These are phyloP conservation scores for Ceyx erithaca DNA, from an alignment of 2,797 vertebrate species.

Conservation along the genomic window DNA sequence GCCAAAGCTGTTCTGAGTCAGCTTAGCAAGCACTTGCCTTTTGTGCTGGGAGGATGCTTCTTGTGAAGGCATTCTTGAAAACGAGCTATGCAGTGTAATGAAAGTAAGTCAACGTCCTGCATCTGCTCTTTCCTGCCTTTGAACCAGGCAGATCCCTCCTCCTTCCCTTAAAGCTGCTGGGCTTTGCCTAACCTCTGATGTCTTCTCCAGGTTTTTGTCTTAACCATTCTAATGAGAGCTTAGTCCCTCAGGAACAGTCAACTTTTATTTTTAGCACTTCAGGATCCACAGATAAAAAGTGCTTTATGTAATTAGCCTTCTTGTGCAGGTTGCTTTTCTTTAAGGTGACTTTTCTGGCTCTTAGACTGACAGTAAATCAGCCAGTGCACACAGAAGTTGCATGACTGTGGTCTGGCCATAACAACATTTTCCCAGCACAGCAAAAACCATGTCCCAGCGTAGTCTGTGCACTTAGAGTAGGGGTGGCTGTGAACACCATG, in stretches of 20 bases:
- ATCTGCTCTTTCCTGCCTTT: constrained; percentile 63
- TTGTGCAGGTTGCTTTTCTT: background rate
- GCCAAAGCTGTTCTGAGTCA: background rate
- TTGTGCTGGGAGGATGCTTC: constrained; percentile 12
- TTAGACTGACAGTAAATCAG: background rate
- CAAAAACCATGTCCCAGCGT: background rate
- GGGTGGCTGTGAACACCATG: background rate
- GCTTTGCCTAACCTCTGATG: constrained; percentile 18
- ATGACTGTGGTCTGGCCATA: background rate
- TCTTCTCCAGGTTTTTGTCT: constrained; percentile 47
- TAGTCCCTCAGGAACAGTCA: background rate
- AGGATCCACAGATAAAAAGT: constrained; percentile 1
- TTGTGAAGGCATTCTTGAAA: constrained; percentile 57
- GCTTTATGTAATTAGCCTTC: background rate
- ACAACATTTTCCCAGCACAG: background rate
- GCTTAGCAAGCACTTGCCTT: background rate
- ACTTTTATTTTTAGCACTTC: constrained; percentile 22
- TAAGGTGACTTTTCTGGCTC: background rate
- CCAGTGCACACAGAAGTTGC: background rate
- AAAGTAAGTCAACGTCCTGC: constrained; percentile 9
- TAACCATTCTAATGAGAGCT: background rate
- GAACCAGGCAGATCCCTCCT: constrained; percentile 31
- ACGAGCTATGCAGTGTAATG: background rate
- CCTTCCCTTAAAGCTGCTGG: constrained; percentile 45
- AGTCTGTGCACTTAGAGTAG: background rate